Base-by-base conservation (phyloP, 2,888 invertebrate genomes). In the Conomelus anceps region DNA sequence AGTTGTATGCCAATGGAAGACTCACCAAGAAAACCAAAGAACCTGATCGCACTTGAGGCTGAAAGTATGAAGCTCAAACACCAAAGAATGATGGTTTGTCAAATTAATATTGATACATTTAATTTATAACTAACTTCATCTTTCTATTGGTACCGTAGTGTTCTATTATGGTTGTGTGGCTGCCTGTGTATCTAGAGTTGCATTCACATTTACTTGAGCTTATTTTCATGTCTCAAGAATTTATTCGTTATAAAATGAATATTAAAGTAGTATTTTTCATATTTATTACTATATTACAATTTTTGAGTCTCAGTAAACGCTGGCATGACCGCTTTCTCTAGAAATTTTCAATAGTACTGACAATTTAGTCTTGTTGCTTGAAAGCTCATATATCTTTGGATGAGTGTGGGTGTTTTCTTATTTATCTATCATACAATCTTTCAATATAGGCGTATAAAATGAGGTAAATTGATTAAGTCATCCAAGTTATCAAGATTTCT, bases 11-110 rank as follows among this genome's bases (percentile, higher is more conserved):
- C 98, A 0, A 91, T 96, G 0, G 95, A 94, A 0, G 95, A 94
- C 17, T 94, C 96, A 9, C 95, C 96, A 0, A 95, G 95, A 90
- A 97, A 96, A 92, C 98, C 98, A 0, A 94, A 95, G 90, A 96
- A 95, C 92, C 94, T 98, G 91, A 92, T 96, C 11, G 95, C 95
- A 90, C 94, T 96, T 93, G 97, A 97, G 93, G 94, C 95, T 0
- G 97, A 96, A 91, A 96, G 96, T 91, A 93, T 96, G 88, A 96
- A 95, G 92, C 94, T 97, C 91, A 94, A 95, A 90, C 95, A 95
- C 91, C 95, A 96, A 92, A 95, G 94, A 92, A 92, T 93, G 90
- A 93, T 92, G 94, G 95, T 94, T 89, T 92, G 92, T 63, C 90
- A 26, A 84, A 87, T 63, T 0, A n/a, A 26, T 26, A 24, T n/a